Evolutionary conservation across 2,113 vertebrate genomes (phyloP).

Genomic region (Lophochroa leadbeateri): DNA sequence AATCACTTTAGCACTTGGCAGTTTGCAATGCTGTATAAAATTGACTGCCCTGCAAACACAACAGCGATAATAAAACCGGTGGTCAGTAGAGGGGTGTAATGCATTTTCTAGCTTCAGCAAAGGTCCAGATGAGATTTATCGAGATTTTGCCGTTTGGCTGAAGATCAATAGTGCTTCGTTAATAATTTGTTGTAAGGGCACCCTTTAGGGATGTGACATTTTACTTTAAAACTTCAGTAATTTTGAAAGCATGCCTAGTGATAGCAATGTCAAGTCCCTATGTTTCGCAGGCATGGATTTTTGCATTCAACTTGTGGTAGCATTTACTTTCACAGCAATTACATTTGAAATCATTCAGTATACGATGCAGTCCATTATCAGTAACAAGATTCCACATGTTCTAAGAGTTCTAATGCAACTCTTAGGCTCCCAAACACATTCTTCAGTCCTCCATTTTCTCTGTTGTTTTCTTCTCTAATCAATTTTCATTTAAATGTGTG

Average conservation of each 20-base stretch:
- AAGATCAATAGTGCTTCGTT: constrained; percentile 81
- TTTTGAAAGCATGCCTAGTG: constrained; percentile 59
- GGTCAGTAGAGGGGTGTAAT: constrained; percentile 80
- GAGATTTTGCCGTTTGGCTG: constrained; percentile 79
- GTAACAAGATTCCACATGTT: constrained; percentile 1
- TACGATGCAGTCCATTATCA: neutral
- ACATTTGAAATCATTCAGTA: constrained; percentile 31
- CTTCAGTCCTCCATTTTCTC: constrained; percentile 15
- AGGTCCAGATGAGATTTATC: constrained; percentile 82
- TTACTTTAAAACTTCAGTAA: constrained; percentile 76
- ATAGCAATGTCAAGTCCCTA: constrained; percentile 3
- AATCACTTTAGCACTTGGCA: constrained; percentile 82
- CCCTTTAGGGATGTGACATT: constrained; percentile 78
- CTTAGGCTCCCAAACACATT: neutral
- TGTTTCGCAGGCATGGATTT: constrained; percentile 19
- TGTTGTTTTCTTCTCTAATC: neutral
- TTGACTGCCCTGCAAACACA: constrained; percentile 83
- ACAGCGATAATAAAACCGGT: constrained; percentile 78
- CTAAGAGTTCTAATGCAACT: neutral
- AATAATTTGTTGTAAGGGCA: constrained; percentile 76
- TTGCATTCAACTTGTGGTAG: constrained; percentile 15
- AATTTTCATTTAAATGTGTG: neutral
- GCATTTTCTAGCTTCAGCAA: constrained; percentile 76
- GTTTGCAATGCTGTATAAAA: constrained; percentile 83
- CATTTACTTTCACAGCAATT: constrained; percentile 46